Evolutionary conservation across 2,888 invertebrate species (phyloP).

Genomic region (Sarcophaga caerulescens): DNA sequence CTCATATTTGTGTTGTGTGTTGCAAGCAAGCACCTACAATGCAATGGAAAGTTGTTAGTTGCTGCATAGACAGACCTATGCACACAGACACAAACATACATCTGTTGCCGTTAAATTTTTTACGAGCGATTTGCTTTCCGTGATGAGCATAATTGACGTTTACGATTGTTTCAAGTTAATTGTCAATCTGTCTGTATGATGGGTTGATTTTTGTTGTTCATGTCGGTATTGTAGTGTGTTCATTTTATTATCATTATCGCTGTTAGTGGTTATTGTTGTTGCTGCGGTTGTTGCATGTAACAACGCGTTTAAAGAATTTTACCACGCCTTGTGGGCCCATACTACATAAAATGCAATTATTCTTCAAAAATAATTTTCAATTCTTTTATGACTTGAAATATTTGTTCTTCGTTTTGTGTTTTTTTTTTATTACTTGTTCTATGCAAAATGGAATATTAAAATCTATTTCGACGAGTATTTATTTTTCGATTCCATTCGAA

Average conservation of each 20-base stretch:
- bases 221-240: conserved; percentile 4
- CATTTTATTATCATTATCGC: neutral
- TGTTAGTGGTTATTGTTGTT: no score
- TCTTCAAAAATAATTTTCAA: no score
- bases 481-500: no score
- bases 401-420: no score
- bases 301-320: no score
- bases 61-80: neutral
- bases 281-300: no score
- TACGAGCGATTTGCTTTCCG: conserved; percentile 70
- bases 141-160: conserved; percentile 73
- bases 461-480: no score
- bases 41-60: conserved; percentile 25
- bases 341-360: no score
- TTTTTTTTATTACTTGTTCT: no score
- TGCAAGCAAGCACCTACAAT: conserved; percentile 17
- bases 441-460: no score
- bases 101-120: conserved; percentile 66
- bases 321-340: no score
- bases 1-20: conserved; percentile 9
- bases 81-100: conserved; percentile 27
- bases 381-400: no score
- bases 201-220: conserved; percentile 33
- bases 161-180: conserved; percentile 70
- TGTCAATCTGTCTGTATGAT: conserved; percentile 69